Base-by-base conservation (phyloP, 2,797 vertebrate genomes). In the Toxotes lorentzi region DNA sequence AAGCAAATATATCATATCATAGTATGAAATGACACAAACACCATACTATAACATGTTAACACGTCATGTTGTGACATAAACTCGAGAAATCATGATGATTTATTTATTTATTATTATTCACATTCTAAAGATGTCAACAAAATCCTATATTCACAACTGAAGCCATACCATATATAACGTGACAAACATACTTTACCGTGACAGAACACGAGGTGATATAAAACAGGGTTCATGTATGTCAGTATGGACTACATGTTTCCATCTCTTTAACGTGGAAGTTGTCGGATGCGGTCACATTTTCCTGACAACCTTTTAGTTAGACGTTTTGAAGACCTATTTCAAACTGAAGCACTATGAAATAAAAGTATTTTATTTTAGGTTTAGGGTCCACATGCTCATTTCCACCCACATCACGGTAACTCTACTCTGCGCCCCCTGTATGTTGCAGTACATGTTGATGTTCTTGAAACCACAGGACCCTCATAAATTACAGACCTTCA, bases 401-500 rank as follows among this genome's bases (percentile, higher is more conserved):
- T 59, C 27, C 54, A 40, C 43, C 56, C 68, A 70, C 68, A 59
- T 70, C 54, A 70, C 32, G 11, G 47, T 19, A 24, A 53, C 51
- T 66, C 47, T 38, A 1, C 65, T 10, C 16, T 50, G 40, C 16
- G 34, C 45, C 30, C n/a, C 45, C 1, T 19, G 24, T 48, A n/a
- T 16, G 58, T 51, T 43, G 32, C 1, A 16, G 23, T 48, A 27
- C 16, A 54, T 45, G 60, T 43, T 47, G 30, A n/a, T 19, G 51
- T 4, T 27, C 53, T 70, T 69, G 57, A 63, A 70, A 79, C 38
- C 61, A 24, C 43, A 24, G 21, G 68, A 75, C 40, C 66, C 70
- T 7, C 14, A 1, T 54, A 82, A 79, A 89, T 86, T 83, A 90
- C 72, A 90, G 85, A 72, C 74, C 32, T 11, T 7, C 54, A 19